Base-by-base conservation (phyloP, 2,797 vertebrate species). In the Centroberyx gerrardi region DNA sequence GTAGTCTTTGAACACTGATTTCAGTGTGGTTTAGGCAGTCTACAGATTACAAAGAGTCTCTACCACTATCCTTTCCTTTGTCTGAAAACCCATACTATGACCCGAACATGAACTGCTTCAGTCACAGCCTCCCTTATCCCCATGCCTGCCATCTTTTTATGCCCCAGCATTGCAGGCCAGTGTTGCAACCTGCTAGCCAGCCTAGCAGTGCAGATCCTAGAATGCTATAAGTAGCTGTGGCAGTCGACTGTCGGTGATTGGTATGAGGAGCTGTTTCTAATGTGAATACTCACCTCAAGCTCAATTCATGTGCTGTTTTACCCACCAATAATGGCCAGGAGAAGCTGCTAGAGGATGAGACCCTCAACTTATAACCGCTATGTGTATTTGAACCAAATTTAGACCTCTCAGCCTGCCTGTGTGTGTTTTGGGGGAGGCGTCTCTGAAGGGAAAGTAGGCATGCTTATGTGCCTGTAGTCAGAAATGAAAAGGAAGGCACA, bases 331-430 rank as follows among this genome's bases (percentile, higher is more conserved):
- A 58, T 48, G 69, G 33, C 33, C 33, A 61, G 15, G 36, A 14
- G 52, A 68, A 58, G 31, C 29, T 48, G 15, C 38, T 55, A 49
- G 8, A 28, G 18, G 14, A 72, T 29, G 18, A 40, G 49, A 31
- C 10, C 42, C 58, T 61, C 27, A n/a, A 52, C n/a, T 15, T 42
- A 5, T 27, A 71, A 17, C 65, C 42, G 4, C 18, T 22, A 27
- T 55, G 27, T 59, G 42, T 44, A 53, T 62, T 18, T 72, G 40
- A 52, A 62, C 29, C 49, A 74, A 42, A 75, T 69, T 68, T 74
- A 77, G 62, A 64, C 46, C 44, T 36, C 59, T 62, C 14, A 42
- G 33, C 9, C 14, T 17, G 33, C 13, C 10, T 69, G 15, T n/a
- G 29, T 40, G 14, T 48, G 27, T 66, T 0, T 74, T 40, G 48